phyloP scores from a whole-genome alignment of 2,113 vertebrate genomes.

The Protomyctophum bolini region DNA sequence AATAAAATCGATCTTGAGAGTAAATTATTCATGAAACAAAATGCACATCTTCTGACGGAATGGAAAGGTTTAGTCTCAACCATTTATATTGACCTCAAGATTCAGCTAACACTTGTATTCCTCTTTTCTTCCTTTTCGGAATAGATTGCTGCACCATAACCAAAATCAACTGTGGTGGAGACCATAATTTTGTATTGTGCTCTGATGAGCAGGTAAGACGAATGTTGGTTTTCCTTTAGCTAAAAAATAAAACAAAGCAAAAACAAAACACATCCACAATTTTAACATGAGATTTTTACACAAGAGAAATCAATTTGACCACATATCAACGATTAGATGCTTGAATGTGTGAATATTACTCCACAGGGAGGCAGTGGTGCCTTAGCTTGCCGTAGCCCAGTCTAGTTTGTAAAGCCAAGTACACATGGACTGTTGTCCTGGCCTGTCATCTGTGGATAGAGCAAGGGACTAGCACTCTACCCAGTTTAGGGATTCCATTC shows the following conservation, averaged over 20 bases:
- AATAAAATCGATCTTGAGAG: too few relatives aligned
- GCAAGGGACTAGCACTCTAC: too few relatives aligned
- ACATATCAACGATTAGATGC: too few relatives aligned
- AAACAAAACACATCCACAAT: too few relatives aligned
- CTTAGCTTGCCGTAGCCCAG: not conserved
- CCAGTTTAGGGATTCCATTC: too few relatives aligned
- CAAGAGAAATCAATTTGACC: too few relatives aligned
- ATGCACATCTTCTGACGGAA: too few relatives aligned
- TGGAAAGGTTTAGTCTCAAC: not conserved
- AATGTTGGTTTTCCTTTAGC: not conserved
- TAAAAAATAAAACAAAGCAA: not conserved
- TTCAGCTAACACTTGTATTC: not conserved
- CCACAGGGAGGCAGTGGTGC: conserved; percentile 58
- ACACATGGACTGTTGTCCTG: too few relatives aligned
- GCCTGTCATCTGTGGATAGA: too few relatives aligned
- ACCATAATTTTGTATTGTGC: conserved; percentile 92
- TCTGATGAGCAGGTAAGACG: conserved; percentile 85
- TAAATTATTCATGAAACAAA: too few relatives aligned
- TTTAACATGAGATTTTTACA: too few relatives aligned
- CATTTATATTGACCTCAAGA: not conserved
- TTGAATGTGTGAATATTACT: conserved; percentile 2
- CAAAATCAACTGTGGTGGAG: conserved; percentile 93
- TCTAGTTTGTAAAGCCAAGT: not conserved
- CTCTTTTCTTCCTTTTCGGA: conserved; percentile 51
- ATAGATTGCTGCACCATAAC: conserved; percentile 83